These are phyloP conservation scores for Agrochola lota DNA, from an alignment of 2,888 invertebrate species.

Conservation along the genomic window DNA sequence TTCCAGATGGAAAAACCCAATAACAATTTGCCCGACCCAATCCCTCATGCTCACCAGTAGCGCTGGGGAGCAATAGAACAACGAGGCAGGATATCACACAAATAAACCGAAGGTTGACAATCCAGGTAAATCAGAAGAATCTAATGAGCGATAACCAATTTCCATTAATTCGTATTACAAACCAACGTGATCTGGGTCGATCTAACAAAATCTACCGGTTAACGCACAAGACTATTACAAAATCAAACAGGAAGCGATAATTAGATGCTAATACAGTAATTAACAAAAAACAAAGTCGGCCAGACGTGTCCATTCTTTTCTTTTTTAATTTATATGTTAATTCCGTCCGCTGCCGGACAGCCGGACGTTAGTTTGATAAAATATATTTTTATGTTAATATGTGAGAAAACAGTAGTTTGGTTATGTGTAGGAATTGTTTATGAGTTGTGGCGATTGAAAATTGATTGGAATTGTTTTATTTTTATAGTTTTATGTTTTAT, in stretches of 20 bases:
- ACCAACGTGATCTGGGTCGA: slow-evolving; percentile 40
- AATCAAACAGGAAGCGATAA: slow-evolving; percentile 65
- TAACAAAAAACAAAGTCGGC: slow-evolving; percentile 64
- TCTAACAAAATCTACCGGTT: slow-evolving; percentile 33
- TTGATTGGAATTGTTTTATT: slow-evolving; percentile 11
- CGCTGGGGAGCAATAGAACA: neutral
- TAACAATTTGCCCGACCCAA: no score
- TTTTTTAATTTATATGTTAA: slow-evolving; percentile 69
- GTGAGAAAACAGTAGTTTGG: slow-evolving; percentile 38
- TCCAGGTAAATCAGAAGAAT: neutral
- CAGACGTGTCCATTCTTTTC: slow-evolving; percentile 60
- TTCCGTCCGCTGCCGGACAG: slow-evolving; percentile 49
- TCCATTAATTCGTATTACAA: slow-evolving; percentile 10
- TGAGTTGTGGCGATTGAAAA: slow-evolving; percentile 27
- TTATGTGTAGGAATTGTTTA: slow-evolving; percentile 3
- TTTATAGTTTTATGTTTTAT: slow-evolving; percentile 7
- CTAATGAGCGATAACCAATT: neutral
- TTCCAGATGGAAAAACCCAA: neutral
- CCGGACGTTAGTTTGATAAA: slow-evolving; percentile 49
- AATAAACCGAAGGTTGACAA: neutral
- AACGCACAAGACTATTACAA: slow-evolving; percentile 47
- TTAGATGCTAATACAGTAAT: slow-evolving; percentile 63
- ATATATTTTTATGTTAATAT: slow-evolving; percentile 58
- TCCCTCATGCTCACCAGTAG: no score
- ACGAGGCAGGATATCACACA: neutral